Evolutionary conservation across 2,113 vertebrate genomes (phyloP), one percentile per base, ranked within the genome.

Genomic region (Capreolus pygargus): DNA sequence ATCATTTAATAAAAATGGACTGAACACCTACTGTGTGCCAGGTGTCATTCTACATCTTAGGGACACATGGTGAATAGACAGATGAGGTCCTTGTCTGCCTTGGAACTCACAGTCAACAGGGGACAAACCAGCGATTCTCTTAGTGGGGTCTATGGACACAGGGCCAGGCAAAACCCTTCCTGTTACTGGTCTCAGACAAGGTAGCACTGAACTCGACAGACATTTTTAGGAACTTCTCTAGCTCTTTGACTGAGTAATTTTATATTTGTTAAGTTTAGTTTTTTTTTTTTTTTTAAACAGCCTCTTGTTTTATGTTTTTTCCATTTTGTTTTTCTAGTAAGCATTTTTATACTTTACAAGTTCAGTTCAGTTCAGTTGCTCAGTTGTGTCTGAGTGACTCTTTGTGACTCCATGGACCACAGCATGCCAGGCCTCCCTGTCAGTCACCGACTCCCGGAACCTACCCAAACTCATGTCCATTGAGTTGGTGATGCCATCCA

Each of bases 401-500:
- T 67, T 33, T 70, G 67, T 4, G 0, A 39, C 19, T 19, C n/a
- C n/a, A 70, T 23, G 10, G 10, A 70, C n/a, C 0, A 1, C 67
- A 70, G 67, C n/a, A 70, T 0, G 17, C n/a, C 67, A 70, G n/a
- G n/a, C 67, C 19, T 70, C n/a, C 19, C 67, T 36, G 67, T 23
- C 19, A 10, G 6, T 70, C n/a, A 39, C n/a, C n/a, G 39, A 70
- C 9, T 70, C 19, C 19, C 0, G 0, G 67, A 70, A n/a, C 12
- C 23, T 70, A 23, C n/a, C n/a, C 67, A 70, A 70, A 70, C n/a
- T 70, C n/a, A 39, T 70, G n/a, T 70, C 67, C 67, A 23, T 23
- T n/a, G 33, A 67, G 61, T 67, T 2, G 0, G n/a, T 23, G 67
- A 70, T 39, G 19, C 67, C 67, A 70, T 70, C 67, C 19, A 70